Evolutionary conservation across 2,888 invertebrate genomes (phyloP), one percentile per base, ranked within the genome.

Genomic region (Pegoplata infirma): DNA sequence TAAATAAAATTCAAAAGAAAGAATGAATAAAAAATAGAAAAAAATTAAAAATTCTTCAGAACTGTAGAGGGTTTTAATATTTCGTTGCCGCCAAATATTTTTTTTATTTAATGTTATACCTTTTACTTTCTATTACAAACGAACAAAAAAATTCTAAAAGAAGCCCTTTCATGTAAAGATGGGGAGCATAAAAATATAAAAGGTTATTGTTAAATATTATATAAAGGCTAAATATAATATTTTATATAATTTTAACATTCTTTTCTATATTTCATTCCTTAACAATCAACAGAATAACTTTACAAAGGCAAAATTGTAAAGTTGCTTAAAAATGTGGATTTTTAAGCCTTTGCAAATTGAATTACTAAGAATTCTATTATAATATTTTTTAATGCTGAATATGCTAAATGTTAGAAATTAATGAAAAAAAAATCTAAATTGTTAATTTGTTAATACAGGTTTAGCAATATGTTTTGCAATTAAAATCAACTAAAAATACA

Each of bases 61-160:
- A n/a, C n/a, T n/a, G n/a, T n/a, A n/a, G n/a, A n/a, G n/a, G n/a
- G n/a, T n/a, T n/a, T n/a, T n/a, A n/a, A n/a, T n/a, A n/a, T n/a
- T n/a, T n/a, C n/a, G n/a, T n/a, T n/a, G n/a, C n/a, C n/a, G n/a
- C n/a, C n/a, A n/a, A n/a, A n/a, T n/a, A n/a, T n/a, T n/a, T n/a
- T 64, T 63, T 64, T 21, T 28, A 55, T 12, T 46, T n/a, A 53
- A 71, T 53, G 36, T 59, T 47, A 51, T 47, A 40, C 73, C 25
- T 63, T 71, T 63, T 44, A 14, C 17, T 28, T 23, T 10, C 23
- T 5, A 40, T 44, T 16, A 2, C 10, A 36, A 14, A 17, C n/a
- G n/a, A n/a, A n/a, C n/a, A n/a, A n/a, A n/a, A n/a, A n/a, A n/a
- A n/a, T n/a, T n/a, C n/a, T 8, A 25, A 8, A 32, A 32, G 32